Conservation (phyloP, 2,797 vertebrate species). For the Anguilla pacifica region DNA sequence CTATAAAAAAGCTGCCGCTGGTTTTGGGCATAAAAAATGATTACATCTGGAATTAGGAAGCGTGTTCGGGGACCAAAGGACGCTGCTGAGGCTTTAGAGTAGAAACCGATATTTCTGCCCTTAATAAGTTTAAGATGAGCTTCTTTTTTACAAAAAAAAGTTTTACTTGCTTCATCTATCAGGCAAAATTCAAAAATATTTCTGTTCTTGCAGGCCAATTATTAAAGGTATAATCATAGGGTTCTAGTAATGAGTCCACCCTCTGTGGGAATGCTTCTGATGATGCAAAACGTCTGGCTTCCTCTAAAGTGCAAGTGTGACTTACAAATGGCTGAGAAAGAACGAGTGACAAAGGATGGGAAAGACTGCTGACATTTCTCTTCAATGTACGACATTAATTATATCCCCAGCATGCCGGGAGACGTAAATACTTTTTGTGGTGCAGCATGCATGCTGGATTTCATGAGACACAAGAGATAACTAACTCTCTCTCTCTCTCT, state of each 20-base stretch:
- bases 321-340: slow-evolving; percentile 75
- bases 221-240: slow-evolving; percentile 80
- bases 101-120: slow-evolving; percentile 75
- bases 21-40: slow-evolving; percentile 76
- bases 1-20: slow-evolving; percentile 68
- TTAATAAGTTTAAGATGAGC: slow-evolving; percentile 88
- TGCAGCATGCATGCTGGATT: background rate
- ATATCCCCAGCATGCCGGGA: slow-evolving; percentile 48
- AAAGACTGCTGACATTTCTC: slow-evolving; percentile 61
- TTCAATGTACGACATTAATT: slow-evolving; percentile 59
- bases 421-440: slow-evolving; percentile 32
- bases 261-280: slow-evolving; percentile 68
- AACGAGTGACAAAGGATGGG: slow-evolving; percentile 72
- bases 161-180: slow-evolving; percentile 64
- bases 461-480: background rate
- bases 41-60: slow-evolving; percentile 75
- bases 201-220: slow-evolving; percentile 69
- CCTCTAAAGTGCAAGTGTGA: slow-evolving; percentile 78
- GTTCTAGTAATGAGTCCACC: slow-evolving; percentile 65
- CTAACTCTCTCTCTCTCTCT: background rate
- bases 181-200: slow-evolving; percentile 66
- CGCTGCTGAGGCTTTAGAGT: slow-evolving; percentile 67
- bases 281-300: slow-evolving; percentile 57
- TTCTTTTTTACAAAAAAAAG: slow-evolving; percentile 69
- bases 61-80: slow-evolving; percentile 69